Conservation (phyloP, 2,888 invertebrate genomes). For the Podotricha telesiphe region DNA sequence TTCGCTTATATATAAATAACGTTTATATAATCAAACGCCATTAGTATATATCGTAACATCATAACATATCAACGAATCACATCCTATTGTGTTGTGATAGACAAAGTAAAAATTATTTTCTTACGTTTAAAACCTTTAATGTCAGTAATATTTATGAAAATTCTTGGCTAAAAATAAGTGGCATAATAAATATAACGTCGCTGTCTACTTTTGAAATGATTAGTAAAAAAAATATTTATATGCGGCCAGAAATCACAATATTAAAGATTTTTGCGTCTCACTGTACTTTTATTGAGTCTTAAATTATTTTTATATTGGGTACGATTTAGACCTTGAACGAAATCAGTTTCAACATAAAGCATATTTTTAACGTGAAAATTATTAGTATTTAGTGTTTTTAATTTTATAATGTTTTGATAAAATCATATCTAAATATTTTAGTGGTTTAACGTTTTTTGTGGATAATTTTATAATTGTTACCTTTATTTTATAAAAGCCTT, state of each 20-base stretch:
- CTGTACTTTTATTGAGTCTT: conserved; percentile 23
- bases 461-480: conserved; percentile 5
- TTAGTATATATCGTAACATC: conserved; percentile 27
- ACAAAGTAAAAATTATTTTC: conserved; percentile 11
- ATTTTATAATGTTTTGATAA: conserved; percentile 14
- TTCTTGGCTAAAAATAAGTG: neutral
- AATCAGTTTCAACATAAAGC: neutral
- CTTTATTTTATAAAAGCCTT: neutral
- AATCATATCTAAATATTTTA: conserved; percentile 7
- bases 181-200: neutral
- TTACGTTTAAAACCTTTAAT: neutral
- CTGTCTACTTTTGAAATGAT: conserved; percentile 8
- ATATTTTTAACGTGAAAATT: conserved; percentile 3
- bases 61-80: conserved; percentile 33
- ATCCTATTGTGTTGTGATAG: conserved; percentile 30
- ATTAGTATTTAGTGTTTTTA: conserved; percentile 16
- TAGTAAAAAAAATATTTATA: conserved; percentile 18
- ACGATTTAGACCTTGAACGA: neutral
- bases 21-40: conserved; percentile 5
- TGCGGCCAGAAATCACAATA: conserved; percentile 6
- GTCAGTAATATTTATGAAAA: conserved; percentile 5
- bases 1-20: conserved; percentile 20
- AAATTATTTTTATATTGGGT: conserved; percentile 9
- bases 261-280: conserved; percentile 14
- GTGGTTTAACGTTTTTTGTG: neutral